phyloP scores from a whole-genome alignment of 2,888 invertebrate species.

The Dynastes grantii region DNA sequence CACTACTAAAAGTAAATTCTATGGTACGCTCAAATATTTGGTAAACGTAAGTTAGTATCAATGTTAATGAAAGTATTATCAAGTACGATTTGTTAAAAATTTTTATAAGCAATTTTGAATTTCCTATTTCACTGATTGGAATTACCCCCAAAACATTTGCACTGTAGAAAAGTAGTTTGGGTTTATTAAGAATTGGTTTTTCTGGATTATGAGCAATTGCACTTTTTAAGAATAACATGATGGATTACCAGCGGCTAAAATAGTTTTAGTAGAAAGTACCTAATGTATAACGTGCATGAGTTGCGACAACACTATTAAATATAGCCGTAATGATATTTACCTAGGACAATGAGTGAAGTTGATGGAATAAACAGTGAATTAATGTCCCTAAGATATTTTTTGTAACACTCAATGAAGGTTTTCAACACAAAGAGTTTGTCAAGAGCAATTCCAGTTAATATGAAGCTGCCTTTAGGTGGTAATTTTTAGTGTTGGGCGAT shows the following conservation, averaged over 20 bases:
- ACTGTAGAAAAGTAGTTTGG: not conserved
- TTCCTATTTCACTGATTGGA: not conserved
- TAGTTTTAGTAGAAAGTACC: not conserved
- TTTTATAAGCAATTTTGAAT: not conserved
- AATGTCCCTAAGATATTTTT: not conserved
- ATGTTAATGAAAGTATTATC: not conserved
- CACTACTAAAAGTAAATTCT: not conserved
- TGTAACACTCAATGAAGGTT: too few species aligned
- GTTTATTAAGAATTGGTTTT: not conserved
- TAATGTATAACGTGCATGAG: too few species aligned
- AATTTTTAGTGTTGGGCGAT: too few species aligned
- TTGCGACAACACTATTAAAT: too few species aligned
- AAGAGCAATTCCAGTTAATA: too few species aligned
- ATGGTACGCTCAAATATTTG: not conserved
- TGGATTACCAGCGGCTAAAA: too few species aligned
- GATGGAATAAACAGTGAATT: not conserved
- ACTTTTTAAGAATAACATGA: too few species aligned
- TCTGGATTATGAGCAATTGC: not conserved
- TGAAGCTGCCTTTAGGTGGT: too few species aligned
- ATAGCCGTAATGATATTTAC: not conserved
- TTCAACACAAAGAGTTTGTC: too few species aligned
- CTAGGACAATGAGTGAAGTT: too few species aligned
- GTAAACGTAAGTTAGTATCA: not conserved
- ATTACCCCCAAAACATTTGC: not conserved
- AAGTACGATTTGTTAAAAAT: conserved; percentile 12